Percentiles rank a stretch among this genome's conserved stretches.
Evolutionary conservation across 2,888 invertebrate species (phyloP).

Genomic region (Acrobasis repandana): DNA sequence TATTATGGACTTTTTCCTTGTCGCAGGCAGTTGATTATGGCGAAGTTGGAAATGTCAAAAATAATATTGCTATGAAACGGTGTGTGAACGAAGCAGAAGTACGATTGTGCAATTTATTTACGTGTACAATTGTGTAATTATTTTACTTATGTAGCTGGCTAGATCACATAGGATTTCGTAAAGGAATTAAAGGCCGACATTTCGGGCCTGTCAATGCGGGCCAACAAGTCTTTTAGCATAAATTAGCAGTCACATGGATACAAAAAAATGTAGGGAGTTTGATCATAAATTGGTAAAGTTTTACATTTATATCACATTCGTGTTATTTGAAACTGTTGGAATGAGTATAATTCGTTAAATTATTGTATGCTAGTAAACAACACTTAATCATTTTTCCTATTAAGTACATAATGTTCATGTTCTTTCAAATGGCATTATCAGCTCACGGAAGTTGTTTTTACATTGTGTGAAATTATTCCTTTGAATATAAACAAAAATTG

Average conservation of each 20-base stretch:
- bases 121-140: constrained; percentile 15
- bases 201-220: neutral
- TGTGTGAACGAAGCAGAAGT: constrained; percentile 34
- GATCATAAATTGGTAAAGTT: neutral
- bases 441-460: no score
- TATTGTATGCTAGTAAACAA: no score
- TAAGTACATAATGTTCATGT: no score
- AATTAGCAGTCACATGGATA: neutral
- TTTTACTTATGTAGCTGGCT: neutral
- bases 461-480: no score
- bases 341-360: no score
- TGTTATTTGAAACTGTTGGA: neutral
- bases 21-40: constrained; percentile 44
- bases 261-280: neutral
- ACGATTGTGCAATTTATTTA: constrained; percentile 35
- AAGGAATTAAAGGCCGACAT: neutral
- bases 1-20: constrained; percentile 25
- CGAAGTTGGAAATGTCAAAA: constrained; percentile 59
- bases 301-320: neutral
- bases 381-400: no score
- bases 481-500: no score
- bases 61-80: constrained; percentile 41
- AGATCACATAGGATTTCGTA: neutral
- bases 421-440: no score
- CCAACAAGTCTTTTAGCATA: neutral